Evolutionary conservation across 92 coral and sea anemone species (phyloP).

Genomic region (Actinernus sp.): DNA sequence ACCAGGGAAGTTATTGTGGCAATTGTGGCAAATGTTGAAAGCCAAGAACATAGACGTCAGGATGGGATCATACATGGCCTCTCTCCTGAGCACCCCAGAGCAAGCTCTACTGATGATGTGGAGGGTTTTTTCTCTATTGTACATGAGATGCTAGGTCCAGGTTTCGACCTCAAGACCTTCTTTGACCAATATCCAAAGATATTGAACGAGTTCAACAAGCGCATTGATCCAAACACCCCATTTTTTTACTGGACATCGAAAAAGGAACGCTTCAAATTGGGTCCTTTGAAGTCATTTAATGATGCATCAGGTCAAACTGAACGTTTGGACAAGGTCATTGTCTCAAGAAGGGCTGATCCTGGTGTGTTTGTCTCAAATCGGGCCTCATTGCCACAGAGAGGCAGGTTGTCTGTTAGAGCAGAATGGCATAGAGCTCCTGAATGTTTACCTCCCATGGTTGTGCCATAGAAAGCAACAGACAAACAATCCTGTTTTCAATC

Average conservation of each 20-base stretch:
- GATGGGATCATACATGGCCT: slow-evolving; percentile 6
- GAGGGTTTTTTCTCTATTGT: no score
- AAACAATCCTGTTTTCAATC: no score
- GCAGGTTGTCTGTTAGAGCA: slow-evolving; percentile 43
- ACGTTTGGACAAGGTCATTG: slow-evolving; percentile 19
- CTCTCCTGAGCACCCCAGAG: no score
- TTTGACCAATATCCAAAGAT: slow-evolving; percentile 17
- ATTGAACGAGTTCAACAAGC: slow-evolving; percentile 25
- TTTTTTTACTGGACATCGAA: slow-evolving; percentile 40
- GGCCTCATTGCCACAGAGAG: slow-evolving; percentile 51
- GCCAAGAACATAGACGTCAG: slow-evolving; percentile 35
- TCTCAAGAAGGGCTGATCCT: slow-evolving; percentile 58
- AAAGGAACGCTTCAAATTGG: slow-evolving; percentile 28
- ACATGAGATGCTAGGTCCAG: slow-evolving; percentile 28
- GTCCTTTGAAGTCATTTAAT: slow-evolving; percentile 38
- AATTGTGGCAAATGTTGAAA: slow-evolving; percentile 45
- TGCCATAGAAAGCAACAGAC: no score
- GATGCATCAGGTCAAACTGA: slow-evolving; percentile 8
- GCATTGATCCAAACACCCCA: slow-evolving; percentile 24
- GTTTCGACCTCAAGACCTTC: slow-evolving; percentile 42
- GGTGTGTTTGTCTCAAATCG: slow-evolving; percentile 46
- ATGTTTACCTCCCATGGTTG: slow-evolving; percentile 14
- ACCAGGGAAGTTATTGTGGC: slow-evolving; percentile 58
- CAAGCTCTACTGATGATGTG: slow-evolving; percentile 69
- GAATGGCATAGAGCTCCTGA: slow-evolving; percentile 36